phyloP scores from a whole-genome alignment of 2,113 vertebrate species.

The Pangasianodon hypophthalmus region DNA sequence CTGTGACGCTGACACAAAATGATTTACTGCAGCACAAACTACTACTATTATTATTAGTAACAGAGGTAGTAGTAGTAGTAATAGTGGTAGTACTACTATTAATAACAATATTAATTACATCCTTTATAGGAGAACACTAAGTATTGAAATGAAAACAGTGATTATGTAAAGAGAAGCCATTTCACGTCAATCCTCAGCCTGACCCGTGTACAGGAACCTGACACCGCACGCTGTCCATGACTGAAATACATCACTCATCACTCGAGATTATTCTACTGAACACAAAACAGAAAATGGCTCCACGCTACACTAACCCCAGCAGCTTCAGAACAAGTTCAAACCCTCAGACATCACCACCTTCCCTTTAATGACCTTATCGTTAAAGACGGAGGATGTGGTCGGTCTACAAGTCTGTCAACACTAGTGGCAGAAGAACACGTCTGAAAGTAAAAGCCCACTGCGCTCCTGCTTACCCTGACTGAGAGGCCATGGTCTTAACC shows the following conservation, averaged over 20 bases:
- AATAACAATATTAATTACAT: not conserved
- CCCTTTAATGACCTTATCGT: too few species aligned
- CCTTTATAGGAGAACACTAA: not conserved
- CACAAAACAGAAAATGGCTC: not conserved
- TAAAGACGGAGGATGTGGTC: not conserved
- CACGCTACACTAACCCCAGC: not conserved
- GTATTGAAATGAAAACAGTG: not conserved
- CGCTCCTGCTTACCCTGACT: conserved; percentile 76
- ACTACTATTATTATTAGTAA: not conserved
- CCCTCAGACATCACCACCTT: not conserved
- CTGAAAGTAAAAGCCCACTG: conserved; percentile 54
- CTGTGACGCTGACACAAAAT: not conserved
- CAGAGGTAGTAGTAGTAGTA: too few species aligned
- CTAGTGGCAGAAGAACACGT: conserved; percentile 34
- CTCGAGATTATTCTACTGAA: not conserved
- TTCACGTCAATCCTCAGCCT: not conserved
- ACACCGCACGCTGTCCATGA: not conserved
- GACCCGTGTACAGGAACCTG: not conserved
- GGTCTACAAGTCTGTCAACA: not conserved
- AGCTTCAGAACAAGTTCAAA: not conserved
- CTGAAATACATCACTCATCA: not conserved
- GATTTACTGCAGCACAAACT: not conserved
- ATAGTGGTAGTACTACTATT: not conserved
- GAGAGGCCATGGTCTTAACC: conserved; percentile 77
- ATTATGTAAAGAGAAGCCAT: not conserved